A percentile compares a stretch with the other conserved stretches of the same genome.
phyloP scores from a whole-genome alignment of 1,140 invertebrate species.

The Cotesia typhae region DNA sequence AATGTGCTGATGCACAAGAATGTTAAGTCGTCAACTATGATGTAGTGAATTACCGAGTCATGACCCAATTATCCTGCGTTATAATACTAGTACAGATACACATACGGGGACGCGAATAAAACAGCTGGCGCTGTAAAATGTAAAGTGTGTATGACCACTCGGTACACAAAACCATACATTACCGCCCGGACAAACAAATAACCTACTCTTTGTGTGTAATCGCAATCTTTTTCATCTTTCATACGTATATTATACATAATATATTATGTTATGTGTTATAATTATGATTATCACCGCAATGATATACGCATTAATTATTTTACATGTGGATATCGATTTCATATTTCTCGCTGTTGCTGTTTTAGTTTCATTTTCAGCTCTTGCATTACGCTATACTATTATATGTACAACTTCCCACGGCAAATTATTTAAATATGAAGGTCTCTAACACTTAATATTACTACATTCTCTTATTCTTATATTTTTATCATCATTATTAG shows the following conservation, averaged over 20 bases:
- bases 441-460: conserved; percentile 22
- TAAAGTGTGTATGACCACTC: not conserved
- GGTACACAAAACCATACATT: too few relatives aligned
- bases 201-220: too few relatives aligned
- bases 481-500: not conserved
- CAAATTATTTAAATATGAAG: conserved; percentile 28
- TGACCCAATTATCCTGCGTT: conserved; percentile 5
- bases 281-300: too few relatives aligned
- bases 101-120: not conserved
- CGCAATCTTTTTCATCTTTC: too few relatives aligned
- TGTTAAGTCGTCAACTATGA: conserved; percentile 2
- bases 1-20: conserved; percentile 3
- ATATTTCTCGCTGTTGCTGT: too few relatives aligned
- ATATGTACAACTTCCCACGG: conserved; percentile 22
- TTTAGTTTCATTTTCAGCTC: too few relatives aligned
- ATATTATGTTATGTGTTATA: too few relatives aligned
- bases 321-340: too few relatives aligned
- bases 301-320: too few relatives aligned
- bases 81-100: not conserved
- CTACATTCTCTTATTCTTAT: not conserved
- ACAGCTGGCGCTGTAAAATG: not conserved
- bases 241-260: too few relatives aligned
- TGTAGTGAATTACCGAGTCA: not conserved
- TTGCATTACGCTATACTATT: not conserved
- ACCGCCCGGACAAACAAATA: too few relatives aligned